Evolutionary conservation across 1,140 invertebrate genomes (phyloP).

Genomic region (Acromyrmex heyeri): DNA sequence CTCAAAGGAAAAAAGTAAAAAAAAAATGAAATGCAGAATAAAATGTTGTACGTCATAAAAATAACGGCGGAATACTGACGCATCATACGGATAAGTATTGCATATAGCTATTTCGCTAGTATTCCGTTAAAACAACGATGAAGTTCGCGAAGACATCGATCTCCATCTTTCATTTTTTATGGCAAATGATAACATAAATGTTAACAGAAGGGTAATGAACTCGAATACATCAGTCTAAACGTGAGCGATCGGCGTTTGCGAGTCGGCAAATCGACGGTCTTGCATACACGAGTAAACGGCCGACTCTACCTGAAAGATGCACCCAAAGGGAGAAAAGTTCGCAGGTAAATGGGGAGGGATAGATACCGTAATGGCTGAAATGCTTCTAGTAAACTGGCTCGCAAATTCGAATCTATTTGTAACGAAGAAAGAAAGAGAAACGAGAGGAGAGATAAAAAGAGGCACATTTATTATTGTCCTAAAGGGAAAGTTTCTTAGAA

Average conservation of each 20-base stretch:
- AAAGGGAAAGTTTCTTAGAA: not conserved
- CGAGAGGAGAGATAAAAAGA: constrained; percentile 13
- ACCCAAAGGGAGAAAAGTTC: constrained; percentile 55
- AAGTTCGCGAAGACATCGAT: constrained; percentile 32
- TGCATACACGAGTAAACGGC: constrained; percentile 37
- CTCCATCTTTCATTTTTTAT: constrained; percentile 44
- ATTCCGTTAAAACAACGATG: not conserved
- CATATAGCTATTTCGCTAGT: not conserved
- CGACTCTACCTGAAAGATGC: constrained; percentile 50
- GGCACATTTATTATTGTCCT: constrained; percentile 37
- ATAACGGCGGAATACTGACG: not conserved
- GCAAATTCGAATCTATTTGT: constrained; percentile 55
- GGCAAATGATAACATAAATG: constrained; percentile 42
- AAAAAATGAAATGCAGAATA: not conserved
- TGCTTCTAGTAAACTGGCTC: constrained; percentile 48
- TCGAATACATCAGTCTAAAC: constrained; percentile 20
- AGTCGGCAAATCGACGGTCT: constrained; percentile 54
- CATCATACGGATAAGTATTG: constrained; percentile 1
- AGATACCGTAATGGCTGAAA: constrained; percentile 56
- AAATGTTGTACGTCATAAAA: not conserved
- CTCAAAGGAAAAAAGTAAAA: not conserved
- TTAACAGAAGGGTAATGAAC: constrained; percentile 59
- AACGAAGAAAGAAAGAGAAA: constrained; percentile 38
- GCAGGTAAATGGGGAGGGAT: constrained; percentile 54
- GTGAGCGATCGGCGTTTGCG: constrained; percentile 42